These are phyloP conservation scores for Scaptomyza montana DNA, from an alignment of 1,140 invertebrate genomes.

Conservation along the genomic window DNA sequence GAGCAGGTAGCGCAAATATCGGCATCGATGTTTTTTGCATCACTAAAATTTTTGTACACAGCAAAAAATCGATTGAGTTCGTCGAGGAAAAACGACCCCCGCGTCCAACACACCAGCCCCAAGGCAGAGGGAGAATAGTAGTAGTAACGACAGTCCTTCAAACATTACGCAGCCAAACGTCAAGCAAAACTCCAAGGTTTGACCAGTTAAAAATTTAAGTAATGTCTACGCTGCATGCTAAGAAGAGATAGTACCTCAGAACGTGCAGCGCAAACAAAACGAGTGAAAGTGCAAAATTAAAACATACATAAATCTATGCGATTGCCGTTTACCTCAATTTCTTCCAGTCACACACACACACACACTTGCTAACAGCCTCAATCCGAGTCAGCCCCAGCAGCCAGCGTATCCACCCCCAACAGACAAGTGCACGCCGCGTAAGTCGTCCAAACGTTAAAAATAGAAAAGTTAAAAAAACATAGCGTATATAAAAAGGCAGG, in stretches of 20 bases:
- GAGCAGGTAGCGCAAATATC: slow-evolving; percentile 4
- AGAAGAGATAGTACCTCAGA: slow-evolving; percentile 34
- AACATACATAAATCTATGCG: slow-evolving; percentile 47
- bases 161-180: slow-evolving; percentile 66
- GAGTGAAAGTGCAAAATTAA: slow-evolving; percentile 72
- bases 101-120: slow-evolving; percentile 52
- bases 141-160: slow-evolving; percentile 81
- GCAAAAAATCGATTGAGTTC: slow-evolving; percentile 69
- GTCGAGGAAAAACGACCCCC: slow-evolving; percentile 63
- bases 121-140: slow-evolving; percentile 66
- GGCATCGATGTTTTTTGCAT: slow-evolving; percentile 14
- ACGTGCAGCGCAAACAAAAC: slow-evolving; percentile 67
- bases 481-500: slow-evolving; percentile 16
- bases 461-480: slow-evolving; percentile 48
- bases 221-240: slow-evolving; percentile 7
- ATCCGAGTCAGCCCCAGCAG: slow-evolving; percentile 35
- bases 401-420: slow-evolving; percentile 46
- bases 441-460: slow-evolving; percentile 78
- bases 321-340: slow-evolving; percentile 52
- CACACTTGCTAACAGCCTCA: slow-evolving; percentile 24
- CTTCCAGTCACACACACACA: slow-evolving; percentile 32
- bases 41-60: slow-evolving; percentile 70
- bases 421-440: slow-evolving; percentile 71
- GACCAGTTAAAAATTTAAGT: slow-evolving; percentile 22
- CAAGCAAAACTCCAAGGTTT: slow-evolving; percentile 56